Base-by-base conservation (phyloP, 2,113 vertebrate genomes). In the Baryphthengus martii region DNA sequence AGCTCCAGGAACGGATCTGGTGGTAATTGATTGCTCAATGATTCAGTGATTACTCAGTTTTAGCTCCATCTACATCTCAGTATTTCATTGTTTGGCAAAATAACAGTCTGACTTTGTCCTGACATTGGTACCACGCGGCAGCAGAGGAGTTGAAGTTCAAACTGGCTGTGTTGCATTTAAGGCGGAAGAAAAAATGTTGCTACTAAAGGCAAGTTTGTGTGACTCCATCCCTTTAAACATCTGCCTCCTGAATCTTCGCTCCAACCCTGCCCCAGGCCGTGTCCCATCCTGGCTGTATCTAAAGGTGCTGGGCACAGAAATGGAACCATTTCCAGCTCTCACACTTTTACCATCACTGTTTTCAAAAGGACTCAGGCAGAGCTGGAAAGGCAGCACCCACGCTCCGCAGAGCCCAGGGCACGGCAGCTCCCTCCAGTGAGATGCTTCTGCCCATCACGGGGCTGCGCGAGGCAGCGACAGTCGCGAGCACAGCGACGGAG, bases 31-130 rank as follows among this genome's bases (percentile, higher is more conserved):
- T 89, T 72, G 91, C 84, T 89, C 92, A 89, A 1, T 89, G 93
- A 89, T 95, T 96, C 94, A 92, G 68, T 56, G 77, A 94, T 96
- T 91, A 93, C 87, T 96, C 85, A 96, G 71, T 58, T 91, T 81
- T 87, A 50, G 45, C 89, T 93, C 81, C 81, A 83, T 94, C 91
- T 56, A 49, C 70, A n/a, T 39, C 91, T 91, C 86, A 88, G 58
- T 91, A 88, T 92, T 95, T 95, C 71, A 97, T 59, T 79, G 78
- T 91, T 87, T 82, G 85, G 66, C 74, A 79, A 91, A 95, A 96
- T 77, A 89, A 72, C 85, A 91, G 67, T 25, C 74, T 93, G 95
- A 91, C 95, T 95, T 95, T 95, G 82, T 58, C 72, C 75, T 93
- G 95, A 95, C 95, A 88, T 95, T 92, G 88, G 72, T 47, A 79